Percentiles rank a stretch among this genome's conserved stretches.
phyloP scores from a whole-genome alignment of 2,113 vertebrate genomes.

The Cygnus buccinator region DNA sequence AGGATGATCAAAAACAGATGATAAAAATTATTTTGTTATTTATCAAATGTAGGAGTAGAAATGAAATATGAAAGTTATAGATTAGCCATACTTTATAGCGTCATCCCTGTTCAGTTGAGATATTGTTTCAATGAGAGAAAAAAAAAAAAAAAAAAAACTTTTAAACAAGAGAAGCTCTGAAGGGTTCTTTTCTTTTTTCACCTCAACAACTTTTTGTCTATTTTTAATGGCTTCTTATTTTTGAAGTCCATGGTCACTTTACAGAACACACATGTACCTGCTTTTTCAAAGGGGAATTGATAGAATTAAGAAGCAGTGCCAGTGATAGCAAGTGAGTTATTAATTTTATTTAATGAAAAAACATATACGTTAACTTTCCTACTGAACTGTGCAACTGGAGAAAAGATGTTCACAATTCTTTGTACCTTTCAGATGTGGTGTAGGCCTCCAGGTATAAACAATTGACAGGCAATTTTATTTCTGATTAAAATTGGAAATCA shows the following conservation, averaged over 20 bases:
- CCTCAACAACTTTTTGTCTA: not conserved
- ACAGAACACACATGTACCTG: not conserved
- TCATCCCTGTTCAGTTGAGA: not conserved
- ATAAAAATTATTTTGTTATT: not conserved
- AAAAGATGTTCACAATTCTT: not conserved
- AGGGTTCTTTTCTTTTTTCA: not conserved
- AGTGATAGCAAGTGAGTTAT: not conserved
- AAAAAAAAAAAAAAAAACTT: not conserved
- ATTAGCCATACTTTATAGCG: not conserved
- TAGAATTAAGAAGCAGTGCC: not conserved
- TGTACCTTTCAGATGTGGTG: not conserved
- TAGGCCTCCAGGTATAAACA: not conserved
- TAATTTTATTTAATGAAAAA: not conserved
- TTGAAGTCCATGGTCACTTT: not conserved
- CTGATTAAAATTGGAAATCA: not conserved
- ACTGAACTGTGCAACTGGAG: not conserved
- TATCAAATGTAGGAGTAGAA: not conserved
- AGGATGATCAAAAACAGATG: not conserved
- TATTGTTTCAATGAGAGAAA: not conserved
- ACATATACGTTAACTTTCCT: not conserved
- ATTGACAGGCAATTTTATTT: not conserved
- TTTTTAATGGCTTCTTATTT: not conserved
- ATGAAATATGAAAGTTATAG: not conserved
- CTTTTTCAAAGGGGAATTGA: not conserved
- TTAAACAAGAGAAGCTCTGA: not conserved